Conservation (phyloP, 37 sponge, comb jelly and placozoan species). For the Cladorhizidae sp. region DNA sequence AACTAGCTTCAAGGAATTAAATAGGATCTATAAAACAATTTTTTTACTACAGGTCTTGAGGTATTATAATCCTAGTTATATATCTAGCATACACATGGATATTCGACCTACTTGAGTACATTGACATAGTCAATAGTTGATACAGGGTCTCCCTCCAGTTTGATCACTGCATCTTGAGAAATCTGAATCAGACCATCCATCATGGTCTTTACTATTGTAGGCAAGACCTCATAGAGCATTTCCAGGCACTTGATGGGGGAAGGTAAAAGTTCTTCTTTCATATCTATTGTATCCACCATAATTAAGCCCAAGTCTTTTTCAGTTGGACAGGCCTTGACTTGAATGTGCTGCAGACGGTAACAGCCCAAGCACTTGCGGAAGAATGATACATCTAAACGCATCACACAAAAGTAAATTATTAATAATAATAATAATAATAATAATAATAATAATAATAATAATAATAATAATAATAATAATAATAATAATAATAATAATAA, state of each 20-base stretch:
- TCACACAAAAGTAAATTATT: not conserved
- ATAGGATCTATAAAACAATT: no score
- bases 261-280: slow-evolving; percentile 84
- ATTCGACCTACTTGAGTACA: slow-evolving; percentile 63
- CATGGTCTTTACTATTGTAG: slow-evolving; percentile 78
- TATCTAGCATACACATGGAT: not conserved
- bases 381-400: slow-evolving; percentile 84
- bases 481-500: no score
- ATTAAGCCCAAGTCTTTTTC: slow-evolving; percentile 85
- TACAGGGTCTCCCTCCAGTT: slow-evolving; percentile 83
- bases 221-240: slow-evolving; percentile 84
- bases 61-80: no score
- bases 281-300: slow-evolving; percentile 76
- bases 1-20: no score
- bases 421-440: no score
- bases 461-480: no score
- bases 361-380: slow-evolving; percentile 76
- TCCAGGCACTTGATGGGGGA: slow-evolving; percentile 92
- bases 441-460: no score
- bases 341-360: slow-evolving; percentile 85
- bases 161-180: slow-evolving; percentile 86
- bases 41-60: no score
- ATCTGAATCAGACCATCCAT: slow-evolving; percentile 77
- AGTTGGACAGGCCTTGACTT: slow-evolving; percentile 70
- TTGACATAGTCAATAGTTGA: slow-evolving; percentile 92